These are phyloP conservation scores for Onychomys leucogaster DNA, from an alignment of 2,797 vertebrate species.

Conservation along the genomic window DNA sequence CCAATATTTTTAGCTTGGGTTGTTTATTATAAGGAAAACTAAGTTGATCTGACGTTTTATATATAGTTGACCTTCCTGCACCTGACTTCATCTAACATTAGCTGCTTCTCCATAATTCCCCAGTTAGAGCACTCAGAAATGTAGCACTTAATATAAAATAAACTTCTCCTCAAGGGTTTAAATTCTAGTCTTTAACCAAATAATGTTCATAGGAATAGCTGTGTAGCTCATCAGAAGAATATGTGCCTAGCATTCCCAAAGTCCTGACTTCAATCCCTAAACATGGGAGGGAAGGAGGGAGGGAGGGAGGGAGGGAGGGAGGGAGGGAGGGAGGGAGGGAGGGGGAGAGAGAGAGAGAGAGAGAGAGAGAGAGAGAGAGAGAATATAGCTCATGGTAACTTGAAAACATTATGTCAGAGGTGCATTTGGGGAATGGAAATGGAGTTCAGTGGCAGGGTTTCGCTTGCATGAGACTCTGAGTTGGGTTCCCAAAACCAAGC, in stretches of 20 bases:
- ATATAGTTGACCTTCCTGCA: background rate
- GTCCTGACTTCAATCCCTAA: background rate
- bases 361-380: too few species aligned
- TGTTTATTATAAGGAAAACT: conserved; percentile 34
- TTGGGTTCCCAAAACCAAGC: background rate
- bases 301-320: fast-evolving
- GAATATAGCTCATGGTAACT: background rate
- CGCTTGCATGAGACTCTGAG: background rate
- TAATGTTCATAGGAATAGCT: background rate
- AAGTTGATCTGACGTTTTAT: conserved; percentile 18
- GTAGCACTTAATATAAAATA: background rate
- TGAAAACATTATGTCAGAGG: background rate
- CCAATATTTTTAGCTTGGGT: conserved; percentile 14
- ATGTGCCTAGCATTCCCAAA: background rate
- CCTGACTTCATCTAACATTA: conserved; percentile 11
- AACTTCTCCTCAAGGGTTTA: conserved; percentile 11
- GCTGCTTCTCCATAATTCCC: background rate
- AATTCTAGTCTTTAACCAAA: background rate
- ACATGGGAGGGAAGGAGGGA: too few species aligned
- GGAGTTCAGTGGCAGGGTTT: background rate
- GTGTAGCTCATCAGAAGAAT: background rate
- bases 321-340: fast-evolving
- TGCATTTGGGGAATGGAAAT: background rate
- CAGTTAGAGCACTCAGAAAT: background rate
- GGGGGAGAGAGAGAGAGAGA: fast-evolving